These are phyloP conservation scores for Lithodes maja DNA, from an alignment of 2,888 invertebrate genomes.

Conservation along the genomic window DNA sequence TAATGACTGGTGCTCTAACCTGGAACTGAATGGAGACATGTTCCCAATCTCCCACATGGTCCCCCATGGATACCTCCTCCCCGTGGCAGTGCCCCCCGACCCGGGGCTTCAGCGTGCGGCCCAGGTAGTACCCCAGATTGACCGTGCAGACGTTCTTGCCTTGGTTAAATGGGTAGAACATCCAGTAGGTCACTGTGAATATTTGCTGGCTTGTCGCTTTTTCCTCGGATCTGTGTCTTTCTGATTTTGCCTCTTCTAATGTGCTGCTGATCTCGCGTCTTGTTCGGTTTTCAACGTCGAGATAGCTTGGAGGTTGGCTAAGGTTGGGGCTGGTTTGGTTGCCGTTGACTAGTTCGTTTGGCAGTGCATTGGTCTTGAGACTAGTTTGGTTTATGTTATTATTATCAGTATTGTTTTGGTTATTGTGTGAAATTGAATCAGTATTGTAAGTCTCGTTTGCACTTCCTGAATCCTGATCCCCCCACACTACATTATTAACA, in stretches of 20 bases:
- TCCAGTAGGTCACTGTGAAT: constrained; percentile 82
- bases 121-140: constrained; percentile 47
- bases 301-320: too few species aligned
- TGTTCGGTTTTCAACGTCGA: too few species aligned
- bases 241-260: background rate
- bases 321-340: too few species aligned
- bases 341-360: too few species aligned
- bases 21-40: constrained; percentile 69
- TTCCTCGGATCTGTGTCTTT: background rate
- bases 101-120: constrained; percentile 51
- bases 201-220: constrained; percentile 18
- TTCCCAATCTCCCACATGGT: constrained; percentile 71
- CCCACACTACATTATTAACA: too few species aligned
- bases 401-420: too few species aligned
- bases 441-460: too few species aligned
- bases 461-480: too few species aligned
- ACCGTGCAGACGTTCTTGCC: constrained; percentile 77
- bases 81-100: constrained; percentile 57
- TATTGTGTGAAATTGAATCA: too few species aligned
- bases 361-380: too few species aligned
- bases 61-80: constrained; percentile 74
- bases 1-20: too few species aligned
- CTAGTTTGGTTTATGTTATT: too few species aligned
- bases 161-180: constrained; percentile 83
- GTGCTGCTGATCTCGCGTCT: background rate